Evolutionary conservation across 2,113 vertebrate species (phyloP).

Genomic region (Strigops habroptila): DNA sequence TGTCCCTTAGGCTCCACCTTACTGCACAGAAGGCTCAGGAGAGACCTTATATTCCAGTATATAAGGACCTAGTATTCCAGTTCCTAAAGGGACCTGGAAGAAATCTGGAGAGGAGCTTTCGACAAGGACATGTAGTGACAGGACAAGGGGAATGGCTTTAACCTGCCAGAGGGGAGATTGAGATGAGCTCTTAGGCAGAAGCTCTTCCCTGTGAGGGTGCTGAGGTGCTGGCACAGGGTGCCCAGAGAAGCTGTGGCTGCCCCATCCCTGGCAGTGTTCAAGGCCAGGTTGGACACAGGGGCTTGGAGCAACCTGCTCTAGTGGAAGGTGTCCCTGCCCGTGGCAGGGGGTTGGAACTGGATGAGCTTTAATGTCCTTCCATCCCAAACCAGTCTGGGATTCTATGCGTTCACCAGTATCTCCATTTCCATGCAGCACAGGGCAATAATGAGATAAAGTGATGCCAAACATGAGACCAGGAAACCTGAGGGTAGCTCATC

Average conservation of each 20-base stretch:
- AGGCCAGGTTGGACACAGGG: not conserved
- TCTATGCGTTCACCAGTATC: not conserved
- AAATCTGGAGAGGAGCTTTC: not conserved
- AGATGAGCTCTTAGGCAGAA: not conserved
- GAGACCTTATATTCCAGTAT: not conserved
- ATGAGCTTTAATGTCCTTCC: not conserved
- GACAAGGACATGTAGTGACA: not conserved
- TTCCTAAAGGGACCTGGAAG: not conserved
- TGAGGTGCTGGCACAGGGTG: not conserved
- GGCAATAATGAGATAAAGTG: no score
- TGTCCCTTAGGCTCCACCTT: not conserved
- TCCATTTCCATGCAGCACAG: not conserved
- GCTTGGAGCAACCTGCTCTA: not conserved
- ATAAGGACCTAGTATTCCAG: not conserved
- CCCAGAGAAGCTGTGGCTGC: not conserved
- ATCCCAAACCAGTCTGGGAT: not conserved
- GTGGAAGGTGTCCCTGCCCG: not conserved
- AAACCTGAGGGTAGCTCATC: not conserved
- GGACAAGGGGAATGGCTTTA: not conserved
- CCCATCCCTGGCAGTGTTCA: not conserved
- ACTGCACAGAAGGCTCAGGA: not conserved
- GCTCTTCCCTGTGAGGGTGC: not conserved
- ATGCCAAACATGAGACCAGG: not conserved
- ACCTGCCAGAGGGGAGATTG: not conserved
- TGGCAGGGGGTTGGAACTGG: not conserved